Base-by-base conservation (phyloP, 1,140 invertebrate genomes). In the Drosophila varians region DNA sequence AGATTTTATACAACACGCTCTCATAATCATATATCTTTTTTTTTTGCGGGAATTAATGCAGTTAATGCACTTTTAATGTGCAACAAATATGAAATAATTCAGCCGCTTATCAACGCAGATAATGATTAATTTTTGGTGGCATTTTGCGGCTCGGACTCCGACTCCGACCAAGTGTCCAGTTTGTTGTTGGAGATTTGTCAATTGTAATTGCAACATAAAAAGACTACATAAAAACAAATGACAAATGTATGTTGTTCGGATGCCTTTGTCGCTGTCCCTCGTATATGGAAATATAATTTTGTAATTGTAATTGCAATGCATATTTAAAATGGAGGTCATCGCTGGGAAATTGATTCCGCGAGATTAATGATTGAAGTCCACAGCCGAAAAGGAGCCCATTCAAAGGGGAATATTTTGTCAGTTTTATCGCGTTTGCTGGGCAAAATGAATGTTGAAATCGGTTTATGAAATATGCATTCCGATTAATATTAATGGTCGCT, bases 21-120 rank as follows among this genome's bases (percentile, higher is more conserved):
- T 14, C 36, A 38, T 38, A 38, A 38, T 14, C n/a, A 18, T 14
- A 18, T n/a, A 16, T n/a, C 4, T 38, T 16, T 38, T 54, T 75
- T 66, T 73, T 75, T 31, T 31, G 9, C 9, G 3, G 28, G 79
- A 86, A 79, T 84, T 86, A 79, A 79, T 76, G 80, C 72, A 57
- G 55, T 79, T 79, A 84, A 84, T 84, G 79, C 76, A 80, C 71
- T 86, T 72, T 86, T 84, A 84, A 84, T 84, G 66, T 77, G 43
- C 53, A 56, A 54, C 71, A 83, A 83, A 83, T 84, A 80, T 70
- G 66, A 84, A 84, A 84, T 79, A 86, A 86, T 84, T 84, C 79
- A 79, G 66, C 48, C 53, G 80, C 75, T 84, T 84, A 84, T 84
- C 79, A 84, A 48, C 80, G 46, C 75, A 69, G 79, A 84, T 84